Conservation (phyloP, 2,888 invertebrate species). For the Spilosoma lubricipeda region DNA sequence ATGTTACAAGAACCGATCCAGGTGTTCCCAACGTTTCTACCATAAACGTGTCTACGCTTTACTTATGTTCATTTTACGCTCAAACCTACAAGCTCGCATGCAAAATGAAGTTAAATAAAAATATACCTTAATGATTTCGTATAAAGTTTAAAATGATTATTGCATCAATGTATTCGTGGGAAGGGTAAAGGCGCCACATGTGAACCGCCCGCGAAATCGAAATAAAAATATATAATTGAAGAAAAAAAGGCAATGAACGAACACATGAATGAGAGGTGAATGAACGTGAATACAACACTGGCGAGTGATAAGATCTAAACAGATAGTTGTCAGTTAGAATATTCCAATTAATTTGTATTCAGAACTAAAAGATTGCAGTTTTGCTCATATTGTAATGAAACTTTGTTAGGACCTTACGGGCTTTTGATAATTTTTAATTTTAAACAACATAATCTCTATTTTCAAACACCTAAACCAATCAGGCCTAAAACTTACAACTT, state of each 20-base stretch:
- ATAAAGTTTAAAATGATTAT: constrained; percentile 26
- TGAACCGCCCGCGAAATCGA: constrained; percentile 71
- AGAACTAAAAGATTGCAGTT: not conserved
- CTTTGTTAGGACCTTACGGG: not conserved
- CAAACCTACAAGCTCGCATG: constrained; percentile 45
- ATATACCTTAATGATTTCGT: constrained; percentile 22
- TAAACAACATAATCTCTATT: not conserved
- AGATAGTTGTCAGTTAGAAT: not conserved
- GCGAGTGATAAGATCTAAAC: constrained; percentile 52
- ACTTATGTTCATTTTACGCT: constrained; percentile 73
- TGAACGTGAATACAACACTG: constrained; percentile 50
- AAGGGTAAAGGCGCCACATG: constrained; percentile 78
- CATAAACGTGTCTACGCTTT: constrained; percentile 75
- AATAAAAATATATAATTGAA: constrained; percentile 65
- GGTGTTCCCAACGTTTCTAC: constrained; percentile 71
- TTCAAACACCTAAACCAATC: not conserved
- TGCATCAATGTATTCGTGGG: constrained; percentile 58
- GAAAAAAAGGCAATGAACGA: constrained; percentile 60
- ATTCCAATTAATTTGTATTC: not conserved
- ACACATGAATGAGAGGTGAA: constrained; percentile 66
- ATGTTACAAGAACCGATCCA: constrained; percentile 64
- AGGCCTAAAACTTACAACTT: not conserved
- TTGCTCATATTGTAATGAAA: not conserved
- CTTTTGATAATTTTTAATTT: not conserved
- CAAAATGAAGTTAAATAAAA: constrained; percentile 21